Evolutionary conservation across 2,888 invertebrate species (phyloP).

Genomic region (Brassicogethes aeneus): DNA sequence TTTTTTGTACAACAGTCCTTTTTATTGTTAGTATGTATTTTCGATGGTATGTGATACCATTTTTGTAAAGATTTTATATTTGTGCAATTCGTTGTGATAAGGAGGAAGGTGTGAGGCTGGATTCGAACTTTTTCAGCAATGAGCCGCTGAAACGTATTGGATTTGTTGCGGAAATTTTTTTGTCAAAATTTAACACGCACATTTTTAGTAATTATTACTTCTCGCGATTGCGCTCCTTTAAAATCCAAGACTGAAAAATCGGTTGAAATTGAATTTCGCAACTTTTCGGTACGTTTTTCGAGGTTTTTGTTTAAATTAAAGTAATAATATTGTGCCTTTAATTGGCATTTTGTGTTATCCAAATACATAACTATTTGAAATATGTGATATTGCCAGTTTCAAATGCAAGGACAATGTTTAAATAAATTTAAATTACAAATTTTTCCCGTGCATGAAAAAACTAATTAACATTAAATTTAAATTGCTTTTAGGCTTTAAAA

Average conservation of each 20-base stretch:
- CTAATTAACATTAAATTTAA: too few relatives aligned
- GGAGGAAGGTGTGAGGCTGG: background rate
- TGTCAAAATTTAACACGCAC: too few relatives aligned
- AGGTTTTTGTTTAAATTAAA: background rate
- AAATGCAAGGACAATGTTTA: background rate
- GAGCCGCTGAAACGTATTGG: too few relatives aligned
- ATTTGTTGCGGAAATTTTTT: too few relatives aligned
- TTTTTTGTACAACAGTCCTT: conserved; percentile 1
- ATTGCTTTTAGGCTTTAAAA: too few relatives aligned
- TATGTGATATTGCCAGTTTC: background rate
- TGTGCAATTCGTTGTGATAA: conserved; percentile 6
- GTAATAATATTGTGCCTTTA: background rate
- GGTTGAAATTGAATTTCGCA: too few relatives aligned
- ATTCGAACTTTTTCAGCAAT: too few relatives aligned
- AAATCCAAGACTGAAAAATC: too few relatives aligned
- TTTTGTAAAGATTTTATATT: conserved; percentile 1
- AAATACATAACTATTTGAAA: background rate
- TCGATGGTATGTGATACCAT: background rate
- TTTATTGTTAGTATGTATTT: background rate
- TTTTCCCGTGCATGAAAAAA: too few relatives aligned
- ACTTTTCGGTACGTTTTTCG: too few relatives aligned
- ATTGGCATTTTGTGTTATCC: background rate
- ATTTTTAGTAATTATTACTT: too few relatives aligned
- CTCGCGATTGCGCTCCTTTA: too few relatives aligned
- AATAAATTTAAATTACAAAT: background rate